Percentiles rank a stretch among this genome's conserved stretches.
Conservation (phyloP, 2,797 vertebrate genomes). For the Chelon auratus region DNA sequence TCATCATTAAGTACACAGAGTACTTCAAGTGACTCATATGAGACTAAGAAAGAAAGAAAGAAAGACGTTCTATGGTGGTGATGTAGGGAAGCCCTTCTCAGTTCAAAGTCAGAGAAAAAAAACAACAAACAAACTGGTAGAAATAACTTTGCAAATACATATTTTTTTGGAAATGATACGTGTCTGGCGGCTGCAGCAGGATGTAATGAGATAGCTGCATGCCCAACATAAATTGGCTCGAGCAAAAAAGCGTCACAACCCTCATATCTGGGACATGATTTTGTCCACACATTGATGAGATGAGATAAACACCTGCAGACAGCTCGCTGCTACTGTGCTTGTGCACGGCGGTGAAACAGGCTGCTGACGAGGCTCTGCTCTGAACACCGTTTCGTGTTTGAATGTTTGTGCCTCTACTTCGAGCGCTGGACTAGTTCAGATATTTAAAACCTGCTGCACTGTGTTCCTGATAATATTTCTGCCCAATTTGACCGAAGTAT, state of each 20-base stretch:
- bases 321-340: neutral
- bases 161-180: slow-evolving; percentile 1
- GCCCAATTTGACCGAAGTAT: too few relatives aligned
- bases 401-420: neutral
- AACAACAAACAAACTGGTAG: neutral
- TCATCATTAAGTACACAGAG: slow-evolving; percentile 53
- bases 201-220: slow-evolving; percentile 14
- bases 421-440: neutral
- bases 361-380: neutral
- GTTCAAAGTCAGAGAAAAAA: neutral
- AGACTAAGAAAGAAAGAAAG: slow-evolving; percentile 1
- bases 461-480: neutral
- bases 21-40: slow-evolving; percentile 66
- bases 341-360: slow-evolving; percentile 10
- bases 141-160: slow-evolving; percentile 23
- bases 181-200: neutral
- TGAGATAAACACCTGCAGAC: slow-evolving; percentile 15
- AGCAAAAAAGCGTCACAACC: slow-evolving; percentile 26
- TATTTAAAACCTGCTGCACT: neutral
- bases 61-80: neutral
- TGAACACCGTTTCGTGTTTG: slow-evolving; percentile 2
- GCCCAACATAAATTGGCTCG: slow-evolving; percentile 19
- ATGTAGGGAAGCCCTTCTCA: neutral
- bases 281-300: slow-evolving; percentile 11
- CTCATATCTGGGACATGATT: neutral